Percentiles rank a stretch among this genome's conserved stretches.
phyloP scores from a whole-genome alignment of 2,113 vertebrate species.

The Suncus etruscus region DNA sequence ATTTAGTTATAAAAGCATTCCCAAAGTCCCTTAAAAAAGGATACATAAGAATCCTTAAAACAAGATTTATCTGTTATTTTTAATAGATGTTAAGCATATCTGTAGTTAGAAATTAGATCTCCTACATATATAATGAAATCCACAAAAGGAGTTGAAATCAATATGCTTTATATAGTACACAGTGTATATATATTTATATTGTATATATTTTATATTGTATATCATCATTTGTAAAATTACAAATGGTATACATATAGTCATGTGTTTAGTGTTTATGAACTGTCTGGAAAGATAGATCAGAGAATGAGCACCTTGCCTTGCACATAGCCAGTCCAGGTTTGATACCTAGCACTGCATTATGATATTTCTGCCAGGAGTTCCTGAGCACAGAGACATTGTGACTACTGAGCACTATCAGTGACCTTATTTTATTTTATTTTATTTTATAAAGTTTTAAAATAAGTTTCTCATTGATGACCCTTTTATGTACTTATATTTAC shows the following conservation, averaged over 20 bases:
- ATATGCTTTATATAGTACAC: not conserved
- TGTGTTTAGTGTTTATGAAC: not conserved
- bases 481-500: not conserved
- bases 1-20: constrained; percentile 5
- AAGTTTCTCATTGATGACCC: not conserved
- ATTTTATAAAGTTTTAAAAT: constrained; percentile 22
- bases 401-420: no score
- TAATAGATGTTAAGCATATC: constrained; percentile 19
- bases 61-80: constrained; percentile 5
- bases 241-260: not conserved
- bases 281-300: not conserved
- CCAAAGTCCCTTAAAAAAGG: not conserved
- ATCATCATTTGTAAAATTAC: not conserved
- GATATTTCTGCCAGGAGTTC: no score
- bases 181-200: not conserved
- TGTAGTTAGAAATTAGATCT: constrained; percentile 25
- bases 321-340: not conserved
- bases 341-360: no score
- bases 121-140: not conserved
- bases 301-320: no score
- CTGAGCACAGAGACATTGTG: no score
- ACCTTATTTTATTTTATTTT: no score
- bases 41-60: not conserved
- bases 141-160: not conserved
- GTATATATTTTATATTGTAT: not conserved